Evolutionary conservation across 2,888 invertebrate genomes (phyloP), one percentile per base, ranked within the genome.

Genomic region (Drosophila merina): DNA sequence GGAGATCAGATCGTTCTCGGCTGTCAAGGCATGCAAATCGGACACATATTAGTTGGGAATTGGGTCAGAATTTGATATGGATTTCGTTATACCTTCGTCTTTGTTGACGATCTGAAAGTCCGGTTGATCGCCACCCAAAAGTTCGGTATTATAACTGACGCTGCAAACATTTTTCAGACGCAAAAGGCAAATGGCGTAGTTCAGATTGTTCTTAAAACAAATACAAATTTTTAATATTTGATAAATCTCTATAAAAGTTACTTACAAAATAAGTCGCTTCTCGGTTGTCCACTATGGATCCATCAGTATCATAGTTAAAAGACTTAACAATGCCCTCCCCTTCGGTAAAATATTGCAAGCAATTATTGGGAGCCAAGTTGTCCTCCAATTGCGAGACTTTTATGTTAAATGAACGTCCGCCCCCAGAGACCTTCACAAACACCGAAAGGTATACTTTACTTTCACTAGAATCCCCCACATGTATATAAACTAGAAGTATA

Each of bases 101-200:
- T 94, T 93, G 89, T 96, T 96, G 26, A 93, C 91, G 44, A 96
- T 92, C 89, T 95, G 94, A 92, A 96, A 95, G 33, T 93, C 93
- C 60, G 92, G 92, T 63, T 93, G 93, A n/a, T 92, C 90, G 26
- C 92, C 93, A 51, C 92, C 92, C 9, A 75, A 44, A 66, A 85
- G 79, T 47, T 89, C 89, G 26, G 88, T 90, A 0, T 92, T 93
- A 81, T 95, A 96, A 0, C 94, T 94, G 10, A 96, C 92, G 48
- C 94, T 94, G 89, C 96, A 96, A 55, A 93, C 93, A 30, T 93
- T 94, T 33, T 93, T 90, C 31, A 92, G 92, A 66, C 95, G 93
- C 77, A 93, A 90, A 72, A 96, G 93, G 86, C 96, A 96, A 74
- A 96, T 94, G 0, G 94, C 95, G 88, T 96, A 96, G 88, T 96